Evolutionary conservation across 2,797 vertebrate species (phyloP).

Genomic region (Lepilemur ruficaudatus): DNA sequence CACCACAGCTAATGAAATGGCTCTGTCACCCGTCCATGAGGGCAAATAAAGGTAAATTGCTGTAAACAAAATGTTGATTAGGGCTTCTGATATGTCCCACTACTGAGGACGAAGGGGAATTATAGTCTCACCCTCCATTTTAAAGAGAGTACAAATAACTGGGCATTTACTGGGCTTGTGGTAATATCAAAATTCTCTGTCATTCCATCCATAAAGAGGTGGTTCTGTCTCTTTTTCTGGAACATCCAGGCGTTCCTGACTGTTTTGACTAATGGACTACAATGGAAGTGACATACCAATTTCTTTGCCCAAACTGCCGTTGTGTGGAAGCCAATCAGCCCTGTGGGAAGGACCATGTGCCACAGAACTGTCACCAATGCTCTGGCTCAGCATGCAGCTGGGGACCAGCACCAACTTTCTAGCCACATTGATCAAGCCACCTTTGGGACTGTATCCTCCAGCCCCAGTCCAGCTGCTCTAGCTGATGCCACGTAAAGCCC

Average conservation of each 20-base stretch:
- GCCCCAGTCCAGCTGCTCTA: neutral
- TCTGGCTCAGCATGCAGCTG: neutral
- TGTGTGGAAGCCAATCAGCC: neutral
- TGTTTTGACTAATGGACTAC: neutral
- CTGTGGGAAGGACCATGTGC: accelerated
- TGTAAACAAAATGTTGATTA: neutral
- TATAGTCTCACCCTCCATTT: neutral
- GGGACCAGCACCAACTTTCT: neutral
- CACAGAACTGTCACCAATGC: neutral
- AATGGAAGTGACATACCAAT: neutral
- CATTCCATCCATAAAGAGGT: neutral
- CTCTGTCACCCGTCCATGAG: neutral
- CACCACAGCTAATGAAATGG: neutral
- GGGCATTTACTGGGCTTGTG: neutral
- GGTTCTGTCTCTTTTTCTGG: neutral
- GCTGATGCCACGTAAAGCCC: neutral
- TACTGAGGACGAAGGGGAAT: neutral
- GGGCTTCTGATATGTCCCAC: neutral
- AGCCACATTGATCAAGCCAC: neutral
- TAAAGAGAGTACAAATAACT: neutral
- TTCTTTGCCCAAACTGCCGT: neutral
- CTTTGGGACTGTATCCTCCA: neutral
- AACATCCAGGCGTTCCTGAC: neutral
- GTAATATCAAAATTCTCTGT: neutral
- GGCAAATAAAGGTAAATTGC: neutral